phyloP scores from a whole-genome alignment of 1,140 invertebrate species.

The Cephus cinctus region DNA sequence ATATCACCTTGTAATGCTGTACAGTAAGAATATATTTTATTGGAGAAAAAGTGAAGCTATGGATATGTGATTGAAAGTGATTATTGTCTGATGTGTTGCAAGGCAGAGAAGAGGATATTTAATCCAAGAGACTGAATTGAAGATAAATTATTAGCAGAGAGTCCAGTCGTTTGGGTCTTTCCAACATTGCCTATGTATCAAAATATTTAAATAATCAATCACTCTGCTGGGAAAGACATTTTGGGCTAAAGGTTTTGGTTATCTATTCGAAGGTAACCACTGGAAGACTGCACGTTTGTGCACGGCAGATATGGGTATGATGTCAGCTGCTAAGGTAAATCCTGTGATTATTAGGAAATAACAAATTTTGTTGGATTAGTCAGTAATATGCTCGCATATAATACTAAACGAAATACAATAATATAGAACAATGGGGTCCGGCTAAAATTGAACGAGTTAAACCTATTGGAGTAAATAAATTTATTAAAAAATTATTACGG shows the following conservation, averaged over 20 bases:
- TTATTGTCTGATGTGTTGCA: too few species aligned
- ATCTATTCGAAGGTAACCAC: slow-evolving; percentile 44
- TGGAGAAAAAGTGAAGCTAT: too few species aligned
- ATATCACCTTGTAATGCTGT: too few species aligned
- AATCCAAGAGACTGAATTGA: not conserved
- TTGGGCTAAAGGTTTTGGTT: slow-evolving; percentile 31
- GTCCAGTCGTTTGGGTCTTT: slow-evolving; percentile 11
- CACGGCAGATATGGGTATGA: slow-evolving; percentile 52
- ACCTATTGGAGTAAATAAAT: slow-evolving; percentile 55
- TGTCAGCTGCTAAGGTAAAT: slow-evolving; percentile 55
- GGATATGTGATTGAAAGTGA: too few species aligned
- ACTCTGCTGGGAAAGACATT: slow-evolving; percentile 31
- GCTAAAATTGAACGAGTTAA: slow-evolving; percentile 50
- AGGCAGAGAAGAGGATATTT: not conserved
- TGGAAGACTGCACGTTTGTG: slow-evolving; percentile 51
- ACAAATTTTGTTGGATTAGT: slow-evolving; percentile 50
- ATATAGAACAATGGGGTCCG: slow-evolving; percentile 43
- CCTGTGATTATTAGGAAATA: slow-evolving; percentile 56
- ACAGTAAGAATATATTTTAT: too few species aligned
- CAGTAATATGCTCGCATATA: slow-evolving; percentile 30
- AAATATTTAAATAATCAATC: slow-evolving; percentile 27
- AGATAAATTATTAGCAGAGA: not conserved
- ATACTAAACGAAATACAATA: slow-evolving; percentile 37
- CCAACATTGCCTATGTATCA: slow-evolving; percentile 26
- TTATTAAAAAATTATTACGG: slow-evolving; percentile 45